Base-by-base conservation (phyloP, 2,888 invertebrate species). In the Azorinus chamasolen region DNA sequence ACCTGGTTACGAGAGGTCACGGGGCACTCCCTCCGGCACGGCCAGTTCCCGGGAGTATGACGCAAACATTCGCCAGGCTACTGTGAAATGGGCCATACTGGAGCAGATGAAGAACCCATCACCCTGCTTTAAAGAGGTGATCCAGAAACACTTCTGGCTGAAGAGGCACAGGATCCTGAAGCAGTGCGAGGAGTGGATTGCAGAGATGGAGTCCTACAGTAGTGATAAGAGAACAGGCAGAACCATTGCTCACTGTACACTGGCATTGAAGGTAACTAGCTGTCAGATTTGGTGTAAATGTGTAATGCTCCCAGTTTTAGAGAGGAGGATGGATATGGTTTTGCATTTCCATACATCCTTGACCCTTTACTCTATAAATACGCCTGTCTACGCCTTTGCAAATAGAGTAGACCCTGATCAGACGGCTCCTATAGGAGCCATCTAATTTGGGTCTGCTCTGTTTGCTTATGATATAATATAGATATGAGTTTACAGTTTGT, bases 81-180 rank as follows among this genome's bases (percentile, higher is more conserved):
- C 97, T 84, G 97, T 97, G 80, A 96, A 97, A 92, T 98, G 98
- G 98, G 98, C 97, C 82, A 98, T 98, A 97, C 94, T 98, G 79
- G 98, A 98, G 94, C 97, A 97, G 93, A 95, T 98, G 84, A 94
- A 96, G 73, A 96, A 96, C 94, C 97, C 98, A 5, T 96, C 96
- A 92, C 96, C 97, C 46, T 97, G 97, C 94, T 98, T 98, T 62
- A 88, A 87, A 72, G 88, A 89, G 48, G 88, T 91, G 59, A 97
- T 98, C 83, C 96, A 97, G 83, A 96, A 96, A 27, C 98, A 98
- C 93, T 98, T 98, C 94, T 98, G 97, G 96, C 95, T 98, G 89
- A 98, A 98, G 93, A 95, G 97, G 71, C 95, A 97, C 89, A 98
- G 98, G 94, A 96, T 98, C 84, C 95, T 97, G 91, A 95, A 95